Conservation (phyloP, 2,113 vertebrate species). For the Amphiprion ocellaris region DNA sequence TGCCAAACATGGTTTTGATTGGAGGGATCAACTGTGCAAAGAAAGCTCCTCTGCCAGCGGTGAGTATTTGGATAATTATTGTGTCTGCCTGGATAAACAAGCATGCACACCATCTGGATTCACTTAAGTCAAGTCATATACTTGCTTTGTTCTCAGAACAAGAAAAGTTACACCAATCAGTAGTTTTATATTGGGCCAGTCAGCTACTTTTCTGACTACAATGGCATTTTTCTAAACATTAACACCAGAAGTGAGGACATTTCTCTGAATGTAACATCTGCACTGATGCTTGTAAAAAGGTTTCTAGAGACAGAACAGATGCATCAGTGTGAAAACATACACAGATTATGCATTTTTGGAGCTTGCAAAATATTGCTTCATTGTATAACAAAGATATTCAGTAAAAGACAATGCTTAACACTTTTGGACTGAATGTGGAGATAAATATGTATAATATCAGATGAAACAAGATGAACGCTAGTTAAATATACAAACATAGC, state of each 20-base stretch:
- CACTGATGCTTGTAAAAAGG: no score
- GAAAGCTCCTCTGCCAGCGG: slow-evolving; percentile 78
- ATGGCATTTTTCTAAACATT: background rate
- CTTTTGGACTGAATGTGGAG: background rate
- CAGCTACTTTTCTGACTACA: no score
- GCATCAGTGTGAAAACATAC: no score
- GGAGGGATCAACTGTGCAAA: slow-evolving; percentile 86
- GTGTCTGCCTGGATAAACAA: slow-evolving; percentile 11
- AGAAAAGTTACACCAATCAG: background rate
- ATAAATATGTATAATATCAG: background rate
- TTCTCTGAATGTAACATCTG: background rate
- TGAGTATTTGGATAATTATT: slow-evolving; percentile 67
- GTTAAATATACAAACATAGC: background rate
- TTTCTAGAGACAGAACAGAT: no score
- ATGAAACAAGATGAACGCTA: background rate
- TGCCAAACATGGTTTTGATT: slow-evolving; percentile 90
- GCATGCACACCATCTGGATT: slow-evolving; percentile 31
- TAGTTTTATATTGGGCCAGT: background rate
- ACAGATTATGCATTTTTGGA: background rate
- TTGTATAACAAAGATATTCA: background rate
- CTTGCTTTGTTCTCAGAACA: background rate
- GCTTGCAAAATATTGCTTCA: background rate
- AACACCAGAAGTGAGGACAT: background rate
- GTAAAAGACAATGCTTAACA: background rate
- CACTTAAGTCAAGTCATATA: background rate